phyloP scores from a whole-genome alignment of 2,888 invertebrate species.

The Stegana nigrithorax region DNA sequence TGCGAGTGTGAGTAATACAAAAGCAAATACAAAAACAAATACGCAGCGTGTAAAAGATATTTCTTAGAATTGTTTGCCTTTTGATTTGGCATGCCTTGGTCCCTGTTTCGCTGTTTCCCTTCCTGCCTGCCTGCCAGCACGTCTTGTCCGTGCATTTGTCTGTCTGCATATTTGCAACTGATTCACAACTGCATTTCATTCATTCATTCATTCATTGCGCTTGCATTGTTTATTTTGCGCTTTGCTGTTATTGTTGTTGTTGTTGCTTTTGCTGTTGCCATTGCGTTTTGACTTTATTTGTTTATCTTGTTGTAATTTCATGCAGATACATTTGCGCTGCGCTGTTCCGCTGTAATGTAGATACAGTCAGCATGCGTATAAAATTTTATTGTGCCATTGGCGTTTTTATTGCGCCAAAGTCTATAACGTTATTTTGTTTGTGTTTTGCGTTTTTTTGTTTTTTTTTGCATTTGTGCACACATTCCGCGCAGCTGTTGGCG shows the following conservation, averaged over 20 bases:
- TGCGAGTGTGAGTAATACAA: no score
- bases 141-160: background rate
- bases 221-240: background rate
- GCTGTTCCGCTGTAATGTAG: background rate
- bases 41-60: background rate
- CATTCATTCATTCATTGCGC: background rate
- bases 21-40: background rate
- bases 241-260: background rate
- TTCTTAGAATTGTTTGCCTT: background rate
- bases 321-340: background rate
- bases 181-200: background rate
- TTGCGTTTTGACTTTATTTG: slow-evolving; percentile 4
- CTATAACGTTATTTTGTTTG: no score
- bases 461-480: slow-evolving; percentile 11
- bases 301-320: slow-evolving; percentile 11
- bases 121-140: no score
- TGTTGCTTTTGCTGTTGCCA: background rate
- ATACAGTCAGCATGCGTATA: background rate
- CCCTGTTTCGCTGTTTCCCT: background rate
- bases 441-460: background rate
- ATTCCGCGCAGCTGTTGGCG: slow-evolving; percentile 8
- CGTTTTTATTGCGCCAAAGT: slow-evolving; percentile 12
- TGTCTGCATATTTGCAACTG: background rate
- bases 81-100: slow-evolving; percentile 1
- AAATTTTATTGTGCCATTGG: slow-evolving; percentile 17